Evolutionary conservation across 2,113 vertebrate species (phyloP), one percentile per base, ranked within the genome.

Genomic region (Lophius piscatorius): DNA sequence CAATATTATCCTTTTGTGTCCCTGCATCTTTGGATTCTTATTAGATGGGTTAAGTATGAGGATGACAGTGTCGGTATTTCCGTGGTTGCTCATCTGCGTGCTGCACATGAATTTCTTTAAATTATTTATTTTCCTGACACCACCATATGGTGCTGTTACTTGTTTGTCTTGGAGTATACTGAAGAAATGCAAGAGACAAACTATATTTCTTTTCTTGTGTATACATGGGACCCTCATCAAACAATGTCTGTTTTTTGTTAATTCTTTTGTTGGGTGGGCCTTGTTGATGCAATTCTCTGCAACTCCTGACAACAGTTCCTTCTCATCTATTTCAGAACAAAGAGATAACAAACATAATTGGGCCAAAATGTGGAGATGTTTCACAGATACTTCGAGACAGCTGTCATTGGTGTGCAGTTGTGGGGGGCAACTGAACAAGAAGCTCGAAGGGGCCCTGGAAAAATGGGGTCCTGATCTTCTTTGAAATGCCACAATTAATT

Each of bases 401-500:
- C 36, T 40, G 38, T 39, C 58, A 9, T 40, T 60, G 62, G 54
- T 68, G 72, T 48, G 50, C 45, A 49, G 63, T 14, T 50, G 64
- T 68, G 52, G n/a, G 81, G 64, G 54, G n/a, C 63, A 72, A 73
- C 41, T 44, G 72, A 66, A 62, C 38, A 45, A 55, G 83, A 73
- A 67, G 76, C 65, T 75, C 49, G 50, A 82, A 81, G 64, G 74
- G 29, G 54, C 71, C 67, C 57, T 58, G 76, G 76, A 84, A 88
- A 87, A 90, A 91, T 84, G 70, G 88, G 87, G 87, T 85, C 86
- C 81, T 89, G 90, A 89, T 91, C 89, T 90, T 91, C 82, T 86
- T 86, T 85, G 83, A 92, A 92, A 92, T 92, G 90, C 90, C 91
- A 92, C 88, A 87, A 90, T 91, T 91, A 91, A 92, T 92, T 81